A percentile compares a stretch with the other conserved stretches of the same genome.
Conservation (phyloP, 2,113 vertebrate genomes). For the Proteles cristata region DNA sequence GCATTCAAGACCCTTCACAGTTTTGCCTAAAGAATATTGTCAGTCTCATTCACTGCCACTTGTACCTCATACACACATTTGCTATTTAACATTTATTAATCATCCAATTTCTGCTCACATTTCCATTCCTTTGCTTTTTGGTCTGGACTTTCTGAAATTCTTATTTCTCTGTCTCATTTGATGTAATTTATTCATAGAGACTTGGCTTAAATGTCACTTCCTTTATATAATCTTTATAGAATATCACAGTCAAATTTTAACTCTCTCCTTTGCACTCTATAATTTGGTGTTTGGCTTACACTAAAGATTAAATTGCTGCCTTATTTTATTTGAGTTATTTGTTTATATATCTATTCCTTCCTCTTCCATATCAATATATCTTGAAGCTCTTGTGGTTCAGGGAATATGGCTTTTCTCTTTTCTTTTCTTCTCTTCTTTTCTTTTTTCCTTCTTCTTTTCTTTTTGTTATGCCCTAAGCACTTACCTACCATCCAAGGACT, state of each 20-base stretch:
- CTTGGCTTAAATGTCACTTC: not conserved
- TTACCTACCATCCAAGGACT: not conserved
- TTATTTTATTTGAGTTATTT: not conserved
- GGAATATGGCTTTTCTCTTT: not conserved
- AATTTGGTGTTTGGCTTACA: not conserved
- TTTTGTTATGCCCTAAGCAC: not conserved
- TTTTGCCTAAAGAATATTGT: not conserved
- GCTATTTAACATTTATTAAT: not conserved
- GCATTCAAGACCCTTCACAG: not conserved
- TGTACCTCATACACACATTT: not conserved
- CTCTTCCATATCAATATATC: not conserved
- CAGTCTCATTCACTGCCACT: not conserved
- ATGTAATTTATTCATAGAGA: slow-evolving; percentile 44
- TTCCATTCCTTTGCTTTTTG: slow-evolving; percentile 1
- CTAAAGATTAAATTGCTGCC: not conserved
- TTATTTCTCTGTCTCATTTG: not conserved
- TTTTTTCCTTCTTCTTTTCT: not conserved
- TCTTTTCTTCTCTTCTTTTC: not conserved
- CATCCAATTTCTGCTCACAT: not conserved
- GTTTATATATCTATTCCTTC: not conserved
- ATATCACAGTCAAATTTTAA: not conserved
- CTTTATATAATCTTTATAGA: slow-evolving; percentile 17
- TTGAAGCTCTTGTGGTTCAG: not conserved
- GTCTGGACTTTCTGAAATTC: not conserved
- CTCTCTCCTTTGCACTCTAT: not conserved